A percentile compares a stretch with the other conserved stretches of the same genome.
Evolutionary conservation across 1,140 invertebrate species (phyloP).

Genomic region (Pristionchus pacificus): DNA sequence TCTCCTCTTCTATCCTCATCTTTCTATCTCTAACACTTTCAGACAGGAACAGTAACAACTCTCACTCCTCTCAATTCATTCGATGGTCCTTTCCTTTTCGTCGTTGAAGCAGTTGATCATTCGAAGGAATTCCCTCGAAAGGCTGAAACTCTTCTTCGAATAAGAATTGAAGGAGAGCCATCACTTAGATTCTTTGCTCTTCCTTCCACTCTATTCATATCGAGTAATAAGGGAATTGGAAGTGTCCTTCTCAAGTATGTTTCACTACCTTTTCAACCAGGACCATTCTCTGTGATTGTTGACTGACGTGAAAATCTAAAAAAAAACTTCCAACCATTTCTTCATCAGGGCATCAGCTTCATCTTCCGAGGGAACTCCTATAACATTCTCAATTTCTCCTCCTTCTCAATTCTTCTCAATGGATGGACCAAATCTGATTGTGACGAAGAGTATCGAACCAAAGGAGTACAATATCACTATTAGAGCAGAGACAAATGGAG

Average conservation of each 20-base stretch:
- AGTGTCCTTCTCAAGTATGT: slow-evolving; percentile 37
- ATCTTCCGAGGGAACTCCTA: neutral
- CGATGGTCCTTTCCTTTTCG: slow-evolving; percentile 35
- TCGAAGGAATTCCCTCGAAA: slow-evolving; percentile 30
- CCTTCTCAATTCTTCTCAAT: neutral
- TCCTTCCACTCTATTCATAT: slow-evolving; percentile 49
- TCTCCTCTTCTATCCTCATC: no score
- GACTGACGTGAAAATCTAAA: slow-evolving; percentile 10
- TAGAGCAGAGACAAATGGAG: neutral
- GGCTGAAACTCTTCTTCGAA: slow-evolving; percentile 30
- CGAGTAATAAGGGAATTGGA: slow-evolving; percentile 44
- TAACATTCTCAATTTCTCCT: neutral
- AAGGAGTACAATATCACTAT: neutral
- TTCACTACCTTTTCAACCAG: neutral
- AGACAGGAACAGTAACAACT: slow-evolving; percentile 30
- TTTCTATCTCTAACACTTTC: no score
- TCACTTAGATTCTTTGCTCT: slow-evolving; percentile 47
- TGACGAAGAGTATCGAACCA: neutral
- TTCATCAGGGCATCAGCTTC: neutral
- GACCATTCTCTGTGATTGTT: neutral
- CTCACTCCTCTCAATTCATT: slow-evolving; percentile 17
- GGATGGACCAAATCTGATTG: neutral
- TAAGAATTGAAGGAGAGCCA: slow-evolving; percentile 29
- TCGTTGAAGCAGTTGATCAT: slow-evolving; percentile 37
- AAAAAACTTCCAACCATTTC: no score